Base-by-base conservation (phyloP, 2,113 vertebrate genomes). In the Opisthocomus hoazin region DNA sequence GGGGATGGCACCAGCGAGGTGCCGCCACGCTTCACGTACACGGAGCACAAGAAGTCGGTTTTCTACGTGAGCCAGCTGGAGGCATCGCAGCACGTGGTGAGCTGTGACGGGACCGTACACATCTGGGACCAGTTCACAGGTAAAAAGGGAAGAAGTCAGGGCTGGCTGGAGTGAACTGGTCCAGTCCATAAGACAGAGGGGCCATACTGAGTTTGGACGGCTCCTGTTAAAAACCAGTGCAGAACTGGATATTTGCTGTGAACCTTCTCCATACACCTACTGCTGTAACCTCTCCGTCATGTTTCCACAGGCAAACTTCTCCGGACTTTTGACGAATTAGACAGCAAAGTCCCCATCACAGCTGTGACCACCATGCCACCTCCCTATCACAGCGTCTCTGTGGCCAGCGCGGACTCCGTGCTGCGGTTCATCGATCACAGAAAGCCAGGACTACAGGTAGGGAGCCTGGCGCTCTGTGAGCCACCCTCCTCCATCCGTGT, bases 71-170 rank as follows among this genome's bases (percentile, higher is more conserved):
- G 99, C 87, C 99, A 99, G 94, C 98, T 99, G 15, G 99, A 99
- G 87, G 97, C 98, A 16, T 98, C 98, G 0, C 99, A 99, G 97
- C 98, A 99, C 4, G 98, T 99, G n/a, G 99, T 99, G 95, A 99
- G 99, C 98, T 99, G 99, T n/a, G 99, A 99, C 5, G 99, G 99
- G 30, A 98, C 98, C 0, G 97, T 99, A 68, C 99, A 99, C 97
- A 93, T 99, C 94, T 99, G 99, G 99, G 99, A 99, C 98, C 99
- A 99, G 93, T 99, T 98, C 97, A 99, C 99, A 51, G 99, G 99
- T 99, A 90, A 97, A 96, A 18, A 37, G 19, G 63, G 84, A 10
- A 43, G 70, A 66, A 71, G 53, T 6, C 84, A 92, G 75, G 50
- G 50, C 43, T 78, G 92, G 36, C 58, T 96, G 56, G 88, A 69